phyloP scores from a whole-genome alignment of 2,888 invertebrate species.

The Pandemis corylana region DNA sequence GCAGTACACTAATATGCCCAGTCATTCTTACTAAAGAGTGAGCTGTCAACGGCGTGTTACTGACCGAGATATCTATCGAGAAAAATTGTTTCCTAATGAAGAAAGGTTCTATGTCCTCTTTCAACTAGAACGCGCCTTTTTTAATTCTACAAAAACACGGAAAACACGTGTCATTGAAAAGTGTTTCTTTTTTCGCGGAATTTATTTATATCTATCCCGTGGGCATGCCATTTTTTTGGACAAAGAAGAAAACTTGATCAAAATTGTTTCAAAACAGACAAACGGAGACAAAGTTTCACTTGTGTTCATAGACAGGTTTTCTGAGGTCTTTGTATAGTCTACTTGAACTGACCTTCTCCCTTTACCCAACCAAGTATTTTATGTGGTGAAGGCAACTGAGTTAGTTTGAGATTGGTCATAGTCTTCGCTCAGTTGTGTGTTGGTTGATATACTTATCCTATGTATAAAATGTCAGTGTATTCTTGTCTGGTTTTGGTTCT shows the following conservation, averaged over 20 bases:
- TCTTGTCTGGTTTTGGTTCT: not conserved
- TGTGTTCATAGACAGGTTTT: no score
- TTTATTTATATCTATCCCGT: no score
- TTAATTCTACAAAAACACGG: not conserved
- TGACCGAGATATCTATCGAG: constrained; percentile 17
- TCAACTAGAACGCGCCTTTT: not conserved
- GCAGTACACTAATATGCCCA: not conserved
- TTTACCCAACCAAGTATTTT: no score
- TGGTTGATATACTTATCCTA: constrained; percentile 15
- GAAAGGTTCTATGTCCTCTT: not conserved
- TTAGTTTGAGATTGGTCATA: constrained; percentile 35
- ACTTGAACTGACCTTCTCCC: no score
- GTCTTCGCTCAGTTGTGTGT: constrained; percentile 41
- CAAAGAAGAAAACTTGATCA: no score
- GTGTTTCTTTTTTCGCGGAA: no score
- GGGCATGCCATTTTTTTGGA: no score
- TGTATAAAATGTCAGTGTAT: constrained; percentile 7
- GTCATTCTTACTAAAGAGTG: constrained; percentile 9
- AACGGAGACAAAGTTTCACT: no score
- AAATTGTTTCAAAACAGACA: no score
- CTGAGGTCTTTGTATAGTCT: no score
- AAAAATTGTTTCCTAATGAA: constrained; percentile 3
- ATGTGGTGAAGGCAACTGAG: constrained; percentile 44
- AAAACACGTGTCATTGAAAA: not conserved
- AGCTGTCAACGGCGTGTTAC: constrained; percentile 9